Evolutionary conservation across 2,797 vertebrate species (phyloP).

Genomic region (Siniperca undulata): DNA sequence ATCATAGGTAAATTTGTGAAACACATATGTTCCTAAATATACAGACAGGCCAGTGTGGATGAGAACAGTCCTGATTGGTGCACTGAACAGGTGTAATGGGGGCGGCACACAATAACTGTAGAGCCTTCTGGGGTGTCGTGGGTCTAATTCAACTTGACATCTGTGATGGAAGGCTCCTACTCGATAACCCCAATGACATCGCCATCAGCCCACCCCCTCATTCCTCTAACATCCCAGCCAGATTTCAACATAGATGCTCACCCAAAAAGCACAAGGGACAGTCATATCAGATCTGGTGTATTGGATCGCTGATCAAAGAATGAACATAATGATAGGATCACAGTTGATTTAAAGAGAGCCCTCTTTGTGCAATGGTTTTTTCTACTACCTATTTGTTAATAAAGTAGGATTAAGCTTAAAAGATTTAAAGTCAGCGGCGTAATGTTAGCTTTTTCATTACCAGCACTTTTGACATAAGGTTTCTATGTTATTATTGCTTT

Average conservation of each 20-base stretch:
- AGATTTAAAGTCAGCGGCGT: neutral
- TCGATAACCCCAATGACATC: conserved; percentile 54
- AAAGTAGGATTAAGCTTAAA: neutral
- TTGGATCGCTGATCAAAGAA: neutral
- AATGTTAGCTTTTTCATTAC: neutral
- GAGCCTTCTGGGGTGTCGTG: conserved; percentile 49
- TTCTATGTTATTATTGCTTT: neutral
- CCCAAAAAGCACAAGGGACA: conserved; percentile 24
- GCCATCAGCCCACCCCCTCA: conserved; percentile 32
- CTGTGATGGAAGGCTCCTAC: conserved; percentile 61
- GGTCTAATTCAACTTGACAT: conserved; percentile 69
- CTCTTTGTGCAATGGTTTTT: neutral
- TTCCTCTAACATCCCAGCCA: conserved; percentile 22
- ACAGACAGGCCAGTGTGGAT: neutral
- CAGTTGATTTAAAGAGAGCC: neutral
- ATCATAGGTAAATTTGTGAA: neutral
- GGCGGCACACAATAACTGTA: conserved; percentile 30
- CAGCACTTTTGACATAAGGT: neutral
- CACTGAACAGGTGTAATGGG: conserved; percentile 55
- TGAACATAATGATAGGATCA: neutral
- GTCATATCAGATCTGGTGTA: conserved; percentile 1
- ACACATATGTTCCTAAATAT: conserved; percentile 2
- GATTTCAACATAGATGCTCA: conserved; percentile 18
- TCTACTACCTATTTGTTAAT: neutral
- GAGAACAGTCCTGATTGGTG: conserved; percentile 9